Evolutionary conservation across 1,140 invertebrate genomes (phyloP).

Genomic region (Caenorhabditis tropicalis): DNA sequence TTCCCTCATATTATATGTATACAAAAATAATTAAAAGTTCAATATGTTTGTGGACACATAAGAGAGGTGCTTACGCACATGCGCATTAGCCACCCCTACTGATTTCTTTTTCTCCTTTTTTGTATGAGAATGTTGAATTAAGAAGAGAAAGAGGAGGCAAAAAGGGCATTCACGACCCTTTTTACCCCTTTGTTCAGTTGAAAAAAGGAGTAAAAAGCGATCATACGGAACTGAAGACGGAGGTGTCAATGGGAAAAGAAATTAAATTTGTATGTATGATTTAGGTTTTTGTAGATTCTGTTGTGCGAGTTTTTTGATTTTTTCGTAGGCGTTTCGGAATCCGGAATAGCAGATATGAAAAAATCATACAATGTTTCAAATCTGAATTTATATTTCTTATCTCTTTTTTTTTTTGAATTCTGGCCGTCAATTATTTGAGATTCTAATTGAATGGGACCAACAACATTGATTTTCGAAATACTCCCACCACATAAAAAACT

Average conservation of each 20-base stretch:
- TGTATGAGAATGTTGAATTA: background rate
- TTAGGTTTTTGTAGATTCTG: background rate
- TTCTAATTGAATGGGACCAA: too few species aligned
- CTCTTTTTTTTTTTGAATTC: too few species aligned
- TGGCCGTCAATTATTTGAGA: too few species aligned
- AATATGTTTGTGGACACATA: background rate
- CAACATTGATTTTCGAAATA: too few species aligned
- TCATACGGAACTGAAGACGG: background rate
- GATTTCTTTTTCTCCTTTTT: background rate
- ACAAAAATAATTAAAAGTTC: constrained; percentile 39
- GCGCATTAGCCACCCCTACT: background rate
- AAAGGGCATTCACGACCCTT: background rate
- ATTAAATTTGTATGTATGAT: too few species aligned
- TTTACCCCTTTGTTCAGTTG: background rate
- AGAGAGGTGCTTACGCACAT: background rate
- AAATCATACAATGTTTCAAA: too few species aligned
- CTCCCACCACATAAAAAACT: too few species aligned
- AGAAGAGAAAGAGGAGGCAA: background rate
- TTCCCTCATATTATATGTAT: background rate
- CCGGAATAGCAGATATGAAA: too few species aligned
- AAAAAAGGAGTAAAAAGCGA: background rate
- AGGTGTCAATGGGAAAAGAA: background rate
- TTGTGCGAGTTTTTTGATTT: too few species aligned
- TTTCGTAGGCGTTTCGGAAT: too few species aligned
- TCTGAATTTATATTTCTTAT: too few species aligned